Conservation (phyloP, 2,888 invertebrate genomes). For the Emmelina monodactyla region DNA sequence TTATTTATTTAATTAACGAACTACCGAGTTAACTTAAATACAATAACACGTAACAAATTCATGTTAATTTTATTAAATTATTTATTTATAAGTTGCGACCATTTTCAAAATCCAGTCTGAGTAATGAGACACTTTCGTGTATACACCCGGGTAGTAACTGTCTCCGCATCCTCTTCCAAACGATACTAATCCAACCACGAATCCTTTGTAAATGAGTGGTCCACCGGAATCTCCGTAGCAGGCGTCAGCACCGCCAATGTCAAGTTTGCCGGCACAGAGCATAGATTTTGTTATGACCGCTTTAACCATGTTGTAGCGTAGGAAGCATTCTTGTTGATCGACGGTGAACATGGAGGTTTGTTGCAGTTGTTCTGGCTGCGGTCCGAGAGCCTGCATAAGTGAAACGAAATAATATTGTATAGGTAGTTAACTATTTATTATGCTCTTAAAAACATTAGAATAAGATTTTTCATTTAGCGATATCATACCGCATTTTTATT, state of each 20-base stretch:
- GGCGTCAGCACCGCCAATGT: conserved; percentile 44
- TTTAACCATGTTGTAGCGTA: conserved; percentile 36
- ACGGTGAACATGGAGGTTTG: conserved; percentile 34
- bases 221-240: conserved; percentile 57
- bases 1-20: too few species aligned
- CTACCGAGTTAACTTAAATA: too few species aligned
- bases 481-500: too few species aligned
- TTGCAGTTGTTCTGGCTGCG: conserved; percentile 45
- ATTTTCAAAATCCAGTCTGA: conserved; percentile 50
- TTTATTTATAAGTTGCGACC: conserved; percentile 23
- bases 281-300: conserved; percentile 42
- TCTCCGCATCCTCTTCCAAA: conserved; percentile 53
- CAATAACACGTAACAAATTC: too few species aligned
- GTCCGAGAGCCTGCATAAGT: conserved; percentile 35
- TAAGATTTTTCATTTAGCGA: too few species aligned
- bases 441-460: too few species aligned
- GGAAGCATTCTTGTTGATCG: conserved; percentile 32
- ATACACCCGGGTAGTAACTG: conserved; percentile 48
- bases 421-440: too few species aligned
- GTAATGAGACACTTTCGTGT: conserved; percentile 47
- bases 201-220: conserved; percentile 47
- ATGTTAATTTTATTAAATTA: too few species aligned
- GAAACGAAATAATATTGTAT: too few species aligned
- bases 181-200: conserved; percentile 48
- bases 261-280: conserved; percentile 47